phyloP scores from a whole-genome alignment of 2,113 vertebrate genomes.

The Cavia porcellus region DNA sequence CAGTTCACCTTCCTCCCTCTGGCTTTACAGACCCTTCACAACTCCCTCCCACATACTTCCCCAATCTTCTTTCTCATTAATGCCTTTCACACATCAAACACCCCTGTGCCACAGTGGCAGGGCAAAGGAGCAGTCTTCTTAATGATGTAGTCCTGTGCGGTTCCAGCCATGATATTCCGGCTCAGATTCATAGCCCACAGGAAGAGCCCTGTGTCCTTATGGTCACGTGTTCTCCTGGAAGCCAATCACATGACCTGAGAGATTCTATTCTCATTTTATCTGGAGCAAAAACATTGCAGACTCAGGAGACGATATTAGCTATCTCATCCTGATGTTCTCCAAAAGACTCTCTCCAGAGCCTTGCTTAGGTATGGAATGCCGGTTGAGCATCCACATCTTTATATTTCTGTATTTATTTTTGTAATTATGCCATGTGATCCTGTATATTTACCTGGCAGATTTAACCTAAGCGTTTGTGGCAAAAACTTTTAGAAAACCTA shows the following conservation, averaged over 20 bases:
- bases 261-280: not conserved
- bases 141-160: not conserved
- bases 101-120: not conserved
- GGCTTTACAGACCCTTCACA: not conserved
- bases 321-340: not conserved
- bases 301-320: not conserved
- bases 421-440: not conserved
- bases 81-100: not conserved
- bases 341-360: not conserved
- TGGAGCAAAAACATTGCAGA: not conserved
- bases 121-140: not conserved
- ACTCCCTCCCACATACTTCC: not conserved
- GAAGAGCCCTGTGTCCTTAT: not conserved
- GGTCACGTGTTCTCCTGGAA: not conserved
- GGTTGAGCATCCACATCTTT: not conserved
- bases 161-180: not conserved
- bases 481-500: not conserved
- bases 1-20: not conserved
- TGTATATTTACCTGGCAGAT: not conserved
- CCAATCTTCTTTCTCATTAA: not conserved
- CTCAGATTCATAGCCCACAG: not conserved
- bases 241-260: not conserved
- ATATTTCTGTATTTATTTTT: not conserved
- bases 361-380: not conserved
- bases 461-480: slow-evolving; percentile 5